A percentile compares a stretch with the other conserved stretches of the same genome.
These are phyloP conservation scores for Cremastinae sp. DNA, from an alignment of 2,888 invertebrate genomes.

Conservation along the genomic window DNA sequence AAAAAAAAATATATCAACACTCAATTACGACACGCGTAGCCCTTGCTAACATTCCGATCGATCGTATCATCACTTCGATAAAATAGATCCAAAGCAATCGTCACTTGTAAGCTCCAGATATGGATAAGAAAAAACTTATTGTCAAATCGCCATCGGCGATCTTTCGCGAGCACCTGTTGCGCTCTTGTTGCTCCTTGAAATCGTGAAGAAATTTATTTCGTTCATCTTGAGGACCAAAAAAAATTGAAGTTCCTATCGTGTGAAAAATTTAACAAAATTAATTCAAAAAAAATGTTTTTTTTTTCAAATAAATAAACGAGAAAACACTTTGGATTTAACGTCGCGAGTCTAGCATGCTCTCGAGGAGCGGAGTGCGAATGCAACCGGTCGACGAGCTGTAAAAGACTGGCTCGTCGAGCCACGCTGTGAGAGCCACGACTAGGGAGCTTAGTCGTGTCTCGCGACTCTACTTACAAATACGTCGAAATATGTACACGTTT, in stretches of 20 bases:
- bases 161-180: constrained; percentile 62
- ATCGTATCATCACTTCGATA: not conserved
- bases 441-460: constrained; percentile 51
- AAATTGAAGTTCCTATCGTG: too few species aligned
- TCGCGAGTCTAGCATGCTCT: constrained; percentile 18
- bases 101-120: not conserved
- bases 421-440: constrained; percentile 63
- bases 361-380: constrained; percentile 52
- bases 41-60: not conserved
- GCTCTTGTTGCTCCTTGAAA: constrained; percentile 25
- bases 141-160: constrained; percentile 24
- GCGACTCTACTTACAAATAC: constrained; percentile 27
- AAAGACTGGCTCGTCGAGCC: constrained; percentile 68
- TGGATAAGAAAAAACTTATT: not conserved
- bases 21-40: not conserved
- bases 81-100: not conserved
- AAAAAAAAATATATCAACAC: not conserved
- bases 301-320: not conserved
- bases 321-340: not conserved
- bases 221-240: too few species aligned
- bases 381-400: constrained; percentile 68
- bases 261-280: too few species aligned
- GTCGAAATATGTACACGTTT: too few species aligned
- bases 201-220: not conserved
- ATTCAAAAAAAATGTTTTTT: not conserved